Evolutionary conservation across 2,797 vertebrate genomes (phyloP), one percentile per base, ranked within the genome.

Genomic region (Carapus acus): DNA sequence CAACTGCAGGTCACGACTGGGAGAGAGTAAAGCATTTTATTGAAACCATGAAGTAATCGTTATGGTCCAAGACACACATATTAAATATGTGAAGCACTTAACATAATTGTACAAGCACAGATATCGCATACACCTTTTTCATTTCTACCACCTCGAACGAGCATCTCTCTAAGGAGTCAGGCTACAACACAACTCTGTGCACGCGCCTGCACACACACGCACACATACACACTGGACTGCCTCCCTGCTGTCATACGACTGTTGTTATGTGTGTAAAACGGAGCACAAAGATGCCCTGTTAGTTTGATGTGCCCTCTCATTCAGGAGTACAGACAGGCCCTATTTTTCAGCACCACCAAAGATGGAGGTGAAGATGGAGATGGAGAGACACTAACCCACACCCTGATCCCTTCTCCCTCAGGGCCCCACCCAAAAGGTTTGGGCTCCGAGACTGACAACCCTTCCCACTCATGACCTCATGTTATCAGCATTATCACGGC

Each of bases 271-370:
- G 77, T 80, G 73, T 67, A 70, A 66, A 69, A 56, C 52, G 54
- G 71, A 85, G 85, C 63, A 89, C 86, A 89, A 86, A 86, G 85
- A 84, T 79, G 75, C 84, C 85, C 86, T 89, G 86, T 88, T 85
- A 62, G 77, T 76, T 73, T 73, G 71, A 77, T 77, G 62, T 78
- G 77, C 74, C 74, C 79, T 77, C 73, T 74, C 62, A 55, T 71
- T 72, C 49, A 31, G 58, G 62, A 55, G 76, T 77, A 81, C 73
- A 83, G 65, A 76, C 76, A 43, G 65, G 62, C 66, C 73, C 80
- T 85, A 77, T 79, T 51, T 75, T 65, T 36, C 62, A 57, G 59
- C 27, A 66, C 50, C 58, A 63, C 69, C 66, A 43, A 43, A 58
- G 66, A 80, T 69, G 63, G 75, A 2, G 14, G 33, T 43, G 61